phyloP scores from a whole-genome alignment of 2,888 invertebrate species.

The Teleiodes luculella region DNA sequence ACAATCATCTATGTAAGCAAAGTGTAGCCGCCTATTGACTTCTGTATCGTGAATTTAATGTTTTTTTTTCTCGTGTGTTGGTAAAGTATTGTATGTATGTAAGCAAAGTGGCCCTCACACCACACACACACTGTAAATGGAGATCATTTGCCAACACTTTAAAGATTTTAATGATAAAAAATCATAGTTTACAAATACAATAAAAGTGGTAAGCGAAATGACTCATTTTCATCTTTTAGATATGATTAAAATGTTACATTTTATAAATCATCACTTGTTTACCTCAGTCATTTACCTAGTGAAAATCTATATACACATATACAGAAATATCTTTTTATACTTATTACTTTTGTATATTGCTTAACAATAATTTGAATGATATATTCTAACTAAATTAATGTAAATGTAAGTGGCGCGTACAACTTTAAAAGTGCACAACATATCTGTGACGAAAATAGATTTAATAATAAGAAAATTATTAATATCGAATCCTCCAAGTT shows the following conservation, averaged over 20 bases:
- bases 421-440: neutral
- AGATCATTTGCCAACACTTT: neutral
- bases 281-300: slow-evolving; percentile 52
- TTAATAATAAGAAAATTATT: too few relatives aligned
- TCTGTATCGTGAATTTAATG: too few relatives aligned
- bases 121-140: too few relatives aligned
- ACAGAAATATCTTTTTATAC: slow-evolving; percentile 26
- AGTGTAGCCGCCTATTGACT: too few relatives aligned
- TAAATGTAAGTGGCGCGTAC: neutral
- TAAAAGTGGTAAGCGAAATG: slow-evolving; percentile 15
- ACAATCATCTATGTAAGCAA: too few relatives aligned
- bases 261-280: slow-evolving; percentile 49
- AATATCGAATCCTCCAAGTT: too few relatives aligned
- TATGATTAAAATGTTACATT: slow-evolving; percentile 35
- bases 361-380: slow-evolving; percentile 5
- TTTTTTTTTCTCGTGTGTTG: too few relatives aligned
- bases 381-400: neutral
- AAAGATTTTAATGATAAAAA: too few relatives aligned
- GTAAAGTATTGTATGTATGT: too few relatives aligned
- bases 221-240: slow-evolving; percentile 25
- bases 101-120: too few relatives aligned
- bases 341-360: slow-evolving; percentile 14
- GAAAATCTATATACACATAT: slow-evolving; percentile 41
- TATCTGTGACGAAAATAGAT: too few relatives aligned
- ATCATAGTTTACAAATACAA: neutral